These are phyloP conservation scores for Pachymerium ferrugineum DNA, from an alignment of 2,888 invertebrate species.

Conservation along the genomic window DNA sequence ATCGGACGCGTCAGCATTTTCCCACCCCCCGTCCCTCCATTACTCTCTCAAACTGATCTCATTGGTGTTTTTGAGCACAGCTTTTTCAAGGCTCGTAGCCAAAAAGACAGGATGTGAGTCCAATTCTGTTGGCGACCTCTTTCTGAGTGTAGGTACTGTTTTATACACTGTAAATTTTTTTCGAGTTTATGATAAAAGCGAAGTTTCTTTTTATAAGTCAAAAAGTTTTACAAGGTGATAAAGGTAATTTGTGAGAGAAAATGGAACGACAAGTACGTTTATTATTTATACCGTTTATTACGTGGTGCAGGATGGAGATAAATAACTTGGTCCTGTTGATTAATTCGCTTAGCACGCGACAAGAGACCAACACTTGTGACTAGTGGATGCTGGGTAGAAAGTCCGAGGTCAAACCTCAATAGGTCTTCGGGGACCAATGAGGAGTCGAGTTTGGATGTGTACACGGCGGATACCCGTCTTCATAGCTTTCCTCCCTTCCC, in stretches of 20 bases:
- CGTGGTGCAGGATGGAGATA: neutral
- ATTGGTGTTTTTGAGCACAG: neutral
- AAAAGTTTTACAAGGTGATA: too few relatives aligned
- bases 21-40: neutral
- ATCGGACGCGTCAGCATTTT: conserved; percentile 3
- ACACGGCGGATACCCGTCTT: neutral
- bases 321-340: conserved; percentile 3
- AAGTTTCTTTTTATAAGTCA: too few relatives aligned
- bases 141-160: too few relatives aligned
- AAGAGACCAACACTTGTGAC: conserved; percentile 15
- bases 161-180: too few relatives aligned
- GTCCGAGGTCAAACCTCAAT: conserved; percentile 24
- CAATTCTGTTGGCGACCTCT: conserved; percentile 14
- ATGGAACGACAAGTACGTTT: too few relatives aligned
- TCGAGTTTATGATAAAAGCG: too few relatives aligned
- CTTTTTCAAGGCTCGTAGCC: neutral
- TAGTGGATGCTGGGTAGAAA: conserved; percentile 9
- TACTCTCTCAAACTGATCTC: neutral
- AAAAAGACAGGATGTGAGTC: conserved; percentile 10
- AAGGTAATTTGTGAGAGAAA: too few relatives aligned
- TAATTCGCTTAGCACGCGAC: conserved; percentile 22
- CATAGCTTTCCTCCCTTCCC: neutral
- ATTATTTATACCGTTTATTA: neutral
- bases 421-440: conserved; percentile 29
- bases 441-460: conserved; percentile 3